Evolutionary conservation across 2,113 vertebrate species (phyloP).

Genomic region (Podarcis cretensis): DNA sequence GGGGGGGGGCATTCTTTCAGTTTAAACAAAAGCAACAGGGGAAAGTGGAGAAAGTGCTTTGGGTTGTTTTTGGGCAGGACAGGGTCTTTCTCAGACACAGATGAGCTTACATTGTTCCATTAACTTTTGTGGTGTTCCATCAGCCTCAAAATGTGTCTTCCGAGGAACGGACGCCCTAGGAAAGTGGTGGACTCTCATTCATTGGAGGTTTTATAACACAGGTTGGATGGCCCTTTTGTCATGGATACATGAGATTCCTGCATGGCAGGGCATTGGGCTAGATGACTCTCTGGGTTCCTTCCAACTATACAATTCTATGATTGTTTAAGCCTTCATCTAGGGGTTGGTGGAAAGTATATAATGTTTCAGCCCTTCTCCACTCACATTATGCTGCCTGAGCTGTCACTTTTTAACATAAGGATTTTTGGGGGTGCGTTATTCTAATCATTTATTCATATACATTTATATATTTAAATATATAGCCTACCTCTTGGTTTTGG

Average conservation of each 20-base stretch:
- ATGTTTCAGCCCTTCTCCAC: constrained; percentile 60
- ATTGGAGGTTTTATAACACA: too few species aligned
- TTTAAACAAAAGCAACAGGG: not conserved
- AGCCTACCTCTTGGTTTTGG: not conserved
- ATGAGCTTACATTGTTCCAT: not conserved
- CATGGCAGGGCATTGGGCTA: too few species aligned
- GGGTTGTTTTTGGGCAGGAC: not conserved
- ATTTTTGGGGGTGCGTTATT: constrained; percentile 16
- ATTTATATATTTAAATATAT: constrained; percentile 35
- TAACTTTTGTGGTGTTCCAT: not conserved
- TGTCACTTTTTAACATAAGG: not conserved
- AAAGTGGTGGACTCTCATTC: too few species aligned
- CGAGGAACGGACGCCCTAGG: too few species aligned
- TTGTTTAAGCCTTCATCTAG: constrained; percentile 70
- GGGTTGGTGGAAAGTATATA: constrained; percentile 58
- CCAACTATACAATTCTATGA: constrained; percentile 8
- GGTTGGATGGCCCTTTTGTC: too few species aligned
- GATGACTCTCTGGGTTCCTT: too few species aligned
- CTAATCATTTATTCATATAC: constrained; percentile 35
- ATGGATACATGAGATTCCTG: too few species aligned
- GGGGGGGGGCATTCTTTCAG: not conserved
- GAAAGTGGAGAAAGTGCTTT: not conserved
- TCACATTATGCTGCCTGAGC: constrained; percentile 41
- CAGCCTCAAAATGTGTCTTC: too few species aligned
- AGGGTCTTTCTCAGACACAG: not conserved